phyloP scores from a whole-genome alignment of 2,797 vertebrate species.

The Echiichthys vipera region DNA sequence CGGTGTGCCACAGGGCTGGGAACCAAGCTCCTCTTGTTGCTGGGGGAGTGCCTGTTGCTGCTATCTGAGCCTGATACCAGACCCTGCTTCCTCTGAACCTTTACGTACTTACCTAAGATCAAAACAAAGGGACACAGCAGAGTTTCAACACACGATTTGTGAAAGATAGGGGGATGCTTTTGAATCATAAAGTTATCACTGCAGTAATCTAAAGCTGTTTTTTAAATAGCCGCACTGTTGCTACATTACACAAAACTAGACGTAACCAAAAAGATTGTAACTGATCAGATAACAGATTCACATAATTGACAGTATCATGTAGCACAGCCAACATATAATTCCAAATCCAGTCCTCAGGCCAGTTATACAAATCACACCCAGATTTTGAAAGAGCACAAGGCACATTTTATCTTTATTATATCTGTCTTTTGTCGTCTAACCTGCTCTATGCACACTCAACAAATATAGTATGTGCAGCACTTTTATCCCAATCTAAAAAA shows the following conservation, averaged over 20 bases:
- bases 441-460: slow-evolving; percentile 12
- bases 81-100: slow-evolving; percentile 81
- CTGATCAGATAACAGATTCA: slow-evolving; percentile 64
- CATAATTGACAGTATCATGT: slow-evolving; percentile 51
- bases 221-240: neutral
- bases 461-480: slow-evolving; percentile 13
- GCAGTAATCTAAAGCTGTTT: slow-evolving; percentile 34
- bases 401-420: slow-evolving; percentile 25
- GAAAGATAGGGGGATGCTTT: slow-evolving; percentile 2
- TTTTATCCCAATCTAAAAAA: slow-evolving; percentile 2
- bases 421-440: slow-evolving; percentile 28
- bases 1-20: slow-evolving; percentile 77
- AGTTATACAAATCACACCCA: slow-evolving; percentile 70
- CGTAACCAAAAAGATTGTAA: slow-evolving; percentile 43
- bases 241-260: slow-evolving; percentile 34
- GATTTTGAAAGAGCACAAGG: slow-evolving; percentile 44
- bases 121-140: slow-evolving; percentile 53
- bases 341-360: slow-evolving; percentile 60
- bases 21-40: slow-evolving; percentile 80
- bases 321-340: slow-evolving; percentile 46
- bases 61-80: slow-evolving; percentile 67
- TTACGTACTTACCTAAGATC: slow-evolving; percentile 82
- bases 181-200: slow-evolving; percentile 34
- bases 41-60: slow-evolving; percentile 81
- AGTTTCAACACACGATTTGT: slow-evolving; percentile 20